phyloP scores from a whole-genome alignment of 2,888 invertebrate genomes.

The Strigamia transsilvanica region DNA sequence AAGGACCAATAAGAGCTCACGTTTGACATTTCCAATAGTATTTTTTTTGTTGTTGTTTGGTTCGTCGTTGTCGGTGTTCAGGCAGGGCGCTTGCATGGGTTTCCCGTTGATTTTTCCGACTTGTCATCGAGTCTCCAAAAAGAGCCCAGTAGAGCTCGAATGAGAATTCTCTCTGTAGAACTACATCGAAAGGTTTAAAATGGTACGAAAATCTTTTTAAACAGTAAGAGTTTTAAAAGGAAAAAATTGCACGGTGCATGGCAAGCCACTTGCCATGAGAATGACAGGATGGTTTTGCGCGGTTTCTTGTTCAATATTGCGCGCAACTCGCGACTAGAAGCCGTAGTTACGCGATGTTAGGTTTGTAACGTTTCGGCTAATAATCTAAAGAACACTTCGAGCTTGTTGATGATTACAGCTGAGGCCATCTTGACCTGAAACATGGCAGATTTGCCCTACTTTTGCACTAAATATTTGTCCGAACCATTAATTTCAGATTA shows the following conservation, averaged over 20 bases:
- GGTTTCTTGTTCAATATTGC: background rate
- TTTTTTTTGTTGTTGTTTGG: slow-evolving; percentile 12
- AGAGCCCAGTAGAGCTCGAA: background rate
- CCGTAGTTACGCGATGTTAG: background rate
- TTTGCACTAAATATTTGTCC: background rate
- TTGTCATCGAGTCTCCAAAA: slow-evolving; percentile 32
- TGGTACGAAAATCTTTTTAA: background rate
- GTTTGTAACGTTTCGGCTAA: background rate
- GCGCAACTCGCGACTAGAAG: background rate
- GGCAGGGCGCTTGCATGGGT: slow-evolving; percentile 41
- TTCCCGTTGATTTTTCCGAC: slow-evolving; percentile 13
- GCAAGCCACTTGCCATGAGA: slow-evolving; percentile 25
- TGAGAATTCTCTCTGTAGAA: background rate
- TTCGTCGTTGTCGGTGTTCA: slow-evolving; percentile 33
- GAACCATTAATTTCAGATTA: background rate
- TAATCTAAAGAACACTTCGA: background rate
- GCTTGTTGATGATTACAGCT: slow-evolving; percentile 13
- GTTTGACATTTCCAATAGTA: background rate
- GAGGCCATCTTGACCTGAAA: slow-evolving; percentile 47
- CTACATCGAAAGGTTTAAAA: background rate
- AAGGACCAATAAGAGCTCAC: background rate
- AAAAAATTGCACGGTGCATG: background rate
- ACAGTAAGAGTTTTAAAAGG: background rate
- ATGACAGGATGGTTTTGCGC: slow-evolving; percentile 10
- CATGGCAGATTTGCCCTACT: slow-evolving; percentile 41